Evolutionary conservation across 2,113 vertebrate genomes (phyloP).

Genomic region (Peucedramus taeniatus): DNA sequence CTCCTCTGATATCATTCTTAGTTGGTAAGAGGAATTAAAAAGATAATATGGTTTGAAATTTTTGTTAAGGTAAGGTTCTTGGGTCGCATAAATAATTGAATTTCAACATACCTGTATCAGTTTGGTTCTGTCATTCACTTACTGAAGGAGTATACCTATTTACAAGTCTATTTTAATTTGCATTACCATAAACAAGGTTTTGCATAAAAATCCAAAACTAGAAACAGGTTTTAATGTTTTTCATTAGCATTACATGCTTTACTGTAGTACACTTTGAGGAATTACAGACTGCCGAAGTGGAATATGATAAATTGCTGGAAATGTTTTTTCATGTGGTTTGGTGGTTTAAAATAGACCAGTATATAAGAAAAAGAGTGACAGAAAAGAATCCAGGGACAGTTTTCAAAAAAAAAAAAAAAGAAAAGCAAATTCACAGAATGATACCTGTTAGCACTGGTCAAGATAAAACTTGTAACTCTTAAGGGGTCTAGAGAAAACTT

Average conservation of each 20-base stretch:
- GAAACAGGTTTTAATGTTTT: not conserved
- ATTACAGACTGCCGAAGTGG: not conserved
- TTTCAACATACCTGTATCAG: not conserved
- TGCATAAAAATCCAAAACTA: not conserved
- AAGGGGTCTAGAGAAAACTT: not conserved
- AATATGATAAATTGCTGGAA: not conserved
- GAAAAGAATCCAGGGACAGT: not conserved
- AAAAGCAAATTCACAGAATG: not conserved
- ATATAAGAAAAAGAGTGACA: not conserved
- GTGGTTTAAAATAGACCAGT: not conserved
- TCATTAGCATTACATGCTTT: not conserved
- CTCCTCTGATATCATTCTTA: not conserved
- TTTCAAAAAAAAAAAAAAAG: not conserved
- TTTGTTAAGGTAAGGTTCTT: not conserved
- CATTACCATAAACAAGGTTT: not conserved
- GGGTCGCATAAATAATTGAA: not conserved
- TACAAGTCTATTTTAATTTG: not conserved
- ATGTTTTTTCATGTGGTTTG: not conserved
- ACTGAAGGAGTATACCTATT: not conserved
- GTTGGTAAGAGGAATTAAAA: not conserved
- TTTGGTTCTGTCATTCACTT: not conserved
- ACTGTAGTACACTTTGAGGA: not conserved
- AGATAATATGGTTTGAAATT: not conserved
- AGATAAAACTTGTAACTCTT: not conserved
- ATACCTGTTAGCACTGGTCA: not conserved